Base-by-base conservation (phyloP, 2,113 vertebrate species). In the Rhea americana region DNA sequence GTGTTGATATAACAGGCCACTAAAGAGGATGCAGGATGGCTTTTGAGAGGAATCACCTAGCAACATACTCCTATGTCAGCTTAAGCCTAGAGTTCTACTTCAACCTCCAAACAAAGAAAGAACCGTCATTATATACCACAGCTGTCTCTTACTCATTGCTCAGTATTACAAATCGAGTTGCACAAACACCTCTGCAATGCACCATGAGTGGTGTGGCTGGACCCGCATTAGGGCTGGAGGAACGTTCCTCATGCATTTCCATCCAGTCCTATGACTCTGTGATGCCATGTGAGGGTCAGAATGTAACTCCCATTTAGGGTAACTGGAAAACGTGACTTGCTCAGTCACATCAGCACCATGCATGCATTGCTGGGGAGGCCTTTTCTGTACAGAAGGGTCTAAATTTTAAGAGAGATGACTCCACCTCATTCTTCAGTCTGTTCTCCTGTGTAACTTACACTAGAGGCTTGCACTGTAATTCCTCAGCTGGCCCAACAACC, bases 21-120 rank as follows among this genome's bases (percentile, higher is more conserved):
- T 30, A 68, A 82, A 82, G 55, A 72, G 5, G 58, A 83, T 18
- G 41, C 35, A 93, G 70, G 47, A 56, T 30, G 30, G 68, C 48
- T 89, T 43, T 79, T 48, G 62, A 79, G n/a, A 90, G 74, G 83
- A 93, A 93, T 93, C 70, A 59, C 50, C 88, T 39, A 48, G 73
- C 87, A 90, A 85, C 65, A 6, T 61, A 43, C 62, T 92, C 81
- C 67, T 82, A 91, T 81, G 74, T 94, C 82, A 90, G 88, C 88
- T 76, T 71, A 62, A 94, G 61, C 65, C 66, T 90, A 88, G 89
- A 47, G 76, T 87, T 91, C 76, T 92, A 56, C 87, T 96, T 92
- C 92, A 82, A 71, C 80, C 85, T 75, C 80, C 48, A 68, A n/a
- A 96, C 85, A 95, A 90, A 95, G 82, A 59, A 22, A 83, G 56